Conservation (phyloP, 2,113 vertebrate genomes). For the Coryphaenoides rupestris region DNA sequence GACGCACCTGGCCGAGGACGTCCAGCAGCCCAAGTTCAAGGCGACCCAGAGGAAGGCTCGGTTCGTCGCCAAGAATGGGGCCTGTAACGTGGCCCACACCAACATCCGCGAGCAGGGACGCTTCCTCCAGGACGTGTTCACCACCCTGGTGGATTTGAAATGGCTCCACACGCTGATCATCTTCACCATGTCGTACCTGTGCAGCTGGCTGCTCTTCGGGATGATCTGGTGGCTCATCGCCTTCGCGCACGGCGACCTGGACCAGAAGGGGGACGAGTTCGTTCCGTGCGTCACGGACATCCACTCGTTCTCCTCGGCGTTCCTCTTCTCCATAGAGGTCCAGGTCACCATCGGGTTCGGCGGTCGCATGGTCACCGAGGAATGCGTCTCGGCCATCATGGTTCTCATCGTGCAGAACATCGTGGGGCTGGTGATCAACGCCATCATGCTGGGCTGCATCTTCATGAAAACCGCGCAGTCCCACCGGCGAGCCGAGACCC, state of each 20-base stretch:
- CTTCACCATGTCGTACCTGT: conserved; percentile 97
- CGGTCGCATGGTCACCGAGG: conserved; percentile 93
- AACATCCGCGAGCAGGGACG: conserved; percentile 98
- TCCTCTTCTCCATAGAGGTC: conserved; percentile 98
- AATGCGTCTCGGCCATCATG: conserved; percentile 87
- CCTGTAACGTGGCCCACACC: conserved; percentile 96
- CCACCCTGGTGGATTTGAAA: conserved; percentile 94
- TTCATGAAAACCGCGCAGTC: conserved; percentile 99
- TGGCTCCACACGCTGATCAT: conserved; percentile 94
- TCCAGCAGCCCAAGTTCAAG: conserved; percentile 78
- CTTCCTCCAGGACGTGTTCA: conserved; percentile 97
- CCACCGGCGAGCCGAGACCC: conserved; percentile 89
- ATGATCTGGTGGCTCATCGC: conserved; percentile 98
- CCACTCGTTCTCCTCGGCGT: conserved; percentile 93
- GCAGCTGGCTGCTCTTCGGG: conserved; percentile 96
- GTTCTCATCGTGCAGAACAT: conserved; percentile 95
- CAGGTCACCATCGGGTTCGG: conserved; percentile 99
- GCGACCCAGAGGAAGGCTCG: conserved; percentile 78
- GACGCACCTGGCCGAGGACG: conserved; percentile 87
- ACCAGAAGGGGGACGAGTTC: conserved; percentile 53
- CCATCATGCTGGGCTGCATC: conserved; percentile 98
- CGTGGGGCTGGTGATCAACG: conserved; percentile 91
- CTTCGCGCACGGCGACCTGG: conserved; percentile 92
- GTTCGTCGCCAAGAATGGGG: conserved; percentile 90
- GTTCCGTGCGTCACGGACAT: conserved; percentile 92